phyloP scores from a whole-genome alignment of 2,888 invertebrate species.

The Calameuta filiformis region DNA sequence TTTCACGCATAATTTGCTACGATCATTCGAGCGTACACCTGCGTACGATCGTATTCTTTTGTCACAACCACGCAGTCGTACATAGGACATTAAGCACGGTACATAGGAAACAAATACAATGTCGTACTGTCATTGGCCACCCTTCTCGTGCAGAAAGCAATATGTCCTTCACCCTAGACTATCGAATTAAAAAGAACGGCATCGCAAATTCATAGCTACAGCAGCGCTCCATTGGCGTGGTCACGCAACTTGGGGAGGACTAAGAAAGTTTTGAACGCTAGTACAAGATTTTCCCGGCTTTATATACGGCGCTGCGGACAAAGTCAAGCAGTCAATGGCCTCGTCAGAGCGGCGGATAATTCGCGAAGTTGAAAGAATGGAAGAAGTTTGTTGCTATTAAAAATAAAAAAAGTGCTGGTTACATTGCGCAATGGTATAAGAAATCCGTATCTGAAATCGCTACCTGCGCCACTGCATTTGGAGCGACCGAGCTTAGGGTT shows the following conservation, averaged over 20 bases:
- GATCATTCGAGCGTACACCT: constrained; percentile 49
- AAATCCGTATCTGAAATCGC: neutral
- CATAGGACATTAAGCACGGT: constrained; percentile 42
- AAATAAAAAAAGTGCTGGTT: neutral
- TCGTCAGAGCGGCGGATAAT: neutral
- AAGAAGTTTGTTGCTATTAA: neutral
- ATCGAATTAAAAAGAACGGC: constrained; percentile 43
- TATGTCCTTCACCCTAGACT: constrained; percentile 39
- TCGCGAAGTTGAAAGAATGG: neutral
- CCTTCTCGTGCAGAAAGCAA: constrained; percentile 20
- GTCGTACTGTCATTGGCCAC: constrained; percentile 25
- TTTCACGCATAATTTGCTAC: constrained; percentile 45
- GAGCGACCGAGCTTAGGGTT: constrained; percentile 29
- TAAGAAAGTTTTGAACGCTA: neutral
- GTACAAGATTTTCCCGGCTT: neutral
- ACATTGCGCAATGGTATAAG: neutral
- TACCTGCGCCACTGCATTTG: constrained; percentile 37
- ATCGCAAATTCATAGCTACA: constrained; percentile 39
- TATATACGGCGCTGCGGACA: neutral
- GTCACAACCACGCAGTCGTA: constrained; percentile 12
- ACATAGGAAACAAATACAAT: constrained; percentile 55
- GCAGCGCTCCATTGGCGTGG: constrained; percentile 29
- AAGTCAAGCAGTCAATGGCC: neutral
- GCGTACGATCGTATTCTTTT: constrained; percentile 37
- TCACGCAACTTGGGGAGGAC: neutral